These are phyloP conservation scores for Leptocoma aspasia DNA, from an alignment of 2,113 vertebrate species.

Conservation along the genomic window DNA sequence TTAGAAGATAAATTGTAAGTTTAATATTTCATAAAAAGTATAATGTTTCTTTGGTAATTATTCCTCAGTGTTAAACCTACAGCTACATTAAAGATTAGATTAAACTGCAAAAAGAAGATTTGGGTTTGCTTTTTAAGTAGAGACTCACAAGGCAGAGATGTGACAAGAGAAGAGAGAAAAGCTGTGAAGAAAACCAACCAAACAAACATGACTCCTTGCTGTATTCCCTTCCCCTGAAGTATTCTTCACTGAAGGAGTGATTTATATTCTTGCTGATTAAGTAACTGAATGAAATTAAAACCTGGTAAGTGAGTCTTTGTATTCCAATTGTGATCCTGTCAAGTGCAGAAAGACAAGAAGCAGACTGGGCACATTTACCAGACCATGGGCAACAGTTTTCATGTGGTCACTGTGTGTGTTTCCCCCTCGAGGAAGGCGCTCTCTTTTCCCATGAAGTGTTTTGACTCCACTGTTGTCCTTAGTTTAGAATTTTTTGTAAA, in stretches of 20 bases:
- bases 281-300: slow-evolving; percentile 33
- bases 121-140: not conserved
- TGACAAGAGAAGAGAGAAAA: not conserved
- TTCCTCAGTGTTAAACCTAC: not conserved
- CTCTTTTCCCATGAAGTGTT: rapidly evolving
- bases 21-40: slow-evolving; percentile 40
- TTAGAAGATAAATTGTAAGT: slow-evolving; percentile 42
- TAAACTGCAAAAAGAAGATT: not conserved
- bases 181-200: not conserved
- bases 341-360: not conserved
- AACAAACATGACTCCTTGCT: not conserved
- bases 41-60: slow-evolving; percentile 31
- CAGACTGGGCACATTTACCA: not conserved
- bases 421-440: not conserved
- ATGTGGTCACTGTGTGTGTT: rapidly evolving
- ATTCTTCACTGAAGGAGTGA: not conserved
- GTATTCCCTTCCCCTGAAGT: not conserved
- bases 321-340: not conserved
- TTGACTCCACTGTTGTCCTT: not conserved
- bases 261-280: slow-evolving; percentile 39
- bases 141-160: not conserved
- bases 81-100: slow-evolving; percentile 3
- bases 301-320: not conserved
- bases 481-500: not conserved
- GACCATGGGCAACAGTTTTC: not conserved